Evolutionary conservation across 2,888 invertebrate species (phyloP), one percentile per base, ranked within the genome.

Genomic region (Dicyrtomina minuta): DNA sequence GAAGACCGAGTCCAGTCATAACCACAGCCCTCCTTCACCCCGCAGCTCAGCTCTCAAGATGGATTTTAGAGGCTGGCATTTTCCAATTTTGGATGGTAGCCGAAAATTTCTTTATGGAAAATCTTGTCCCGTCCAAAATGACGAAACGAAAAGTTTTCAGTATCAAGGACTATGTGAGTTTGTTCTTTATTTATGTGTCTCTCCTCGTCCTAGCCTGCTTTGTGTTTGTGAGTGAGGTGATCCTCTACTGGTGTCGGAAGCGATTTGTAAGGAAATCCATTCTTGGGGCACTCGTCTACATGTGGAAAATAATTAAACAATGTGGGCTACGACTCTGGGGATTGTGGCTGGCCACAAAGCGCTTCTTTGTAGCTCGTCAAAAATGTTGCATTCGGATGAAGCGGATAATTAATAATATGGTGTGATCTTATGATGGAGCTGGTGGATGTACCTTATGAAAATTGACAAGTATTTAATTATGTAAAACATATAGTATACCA

Each of bases 1-100:
- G 44, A 13, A 53, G 33, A 17, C 24, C 69, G 24, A n/a, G 61
- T 22, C 24, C 69, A 12, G 70, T 33, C 33, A 33, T n/a, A n/a
- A n/a, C 70, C 2, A 62, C 70, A 12, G 59, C 71, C 1, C 13
- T 72, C 15, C 67, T 74, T 41, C 72, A 70, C 22, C 72, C 74
- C 20, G 70, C 72, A 0, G 69, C 75, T 26, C 76, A 74, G 44
- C 69, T 76, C 15, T 76, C 75, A 12, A 70, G 74, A 43, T 76
- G 74, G 74, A 70, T 76, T 17, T 39, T 76, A 13, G 76, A 76
- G 46, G 68, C 73, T 10, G 74, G 75, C 0, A 74, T 74, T 49
- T 71, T 76, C 24, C 76, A 74, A n/a, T 64, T 74, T 33, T 76
- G 74, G 76, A 74, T 72, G 27, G 46, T 72, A 0, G 72, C 72